These are phyloP conservation scores for Adela reaumurella DNA, from an alignment of 2,888 invertebrate genomes.

Conservation along the genomic window DNA sequence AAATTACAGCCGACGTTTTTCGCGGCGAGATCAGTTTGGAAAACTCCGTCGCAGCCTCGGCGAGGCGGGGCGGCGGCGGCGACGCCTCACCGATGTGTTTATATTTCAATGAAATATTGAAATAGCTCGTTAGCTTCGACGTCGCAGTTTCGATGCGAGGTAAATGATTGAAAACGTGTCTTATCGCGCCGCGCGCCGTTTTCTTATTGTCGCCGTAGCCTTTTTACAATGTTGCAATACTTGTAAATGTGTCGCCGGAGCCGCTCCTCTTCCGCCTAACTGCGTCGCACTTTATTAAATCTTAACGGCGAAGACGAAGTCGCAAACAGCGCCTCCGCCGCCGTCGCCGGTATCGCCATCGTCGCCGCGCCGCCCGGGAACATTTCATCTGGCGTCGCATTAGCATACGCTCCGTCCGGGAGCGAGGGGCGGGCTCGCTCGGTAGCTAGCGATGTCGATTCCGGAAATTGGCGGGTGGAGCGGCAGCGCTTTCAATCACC, in stretches of 20 bases:
- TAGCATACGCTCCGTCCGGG: too few species aligned
- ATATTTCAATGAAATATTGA: conserved; percentile 8
- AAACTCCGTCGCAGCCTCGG: too few species aligned
- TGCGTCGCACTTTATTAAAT: background rate
- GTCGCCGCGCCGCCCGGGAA: too few species aligned
- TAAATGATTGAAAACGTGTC: conserved; percentile 53
- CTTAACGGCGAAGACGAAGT: background rate
- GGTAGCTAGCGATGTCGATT: background rate
- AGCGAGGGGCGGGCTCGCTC: background rate
- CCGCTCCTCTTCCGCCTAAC: background rate
- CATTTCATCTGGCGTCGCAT: too few species aligned
- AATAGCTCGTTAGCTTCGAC: conserved; percentile 6
- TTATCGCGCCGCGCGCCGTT: conserved; percentile 29
- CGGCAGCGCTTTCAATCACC: background rate
- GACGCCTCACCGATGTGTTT: background rate
- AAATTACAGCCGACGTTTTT: too few species aligned
- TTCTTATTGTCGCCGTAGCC: background rate
- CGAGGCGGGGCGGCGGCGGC: background rate
- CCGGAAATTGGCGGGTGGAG: background rate
- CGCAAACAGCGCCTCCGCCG: background rate
- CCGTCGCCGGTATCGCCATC: background rate
- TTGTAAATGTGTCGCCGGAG: background rate
- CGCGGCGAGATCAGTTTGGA: too few species aligned
- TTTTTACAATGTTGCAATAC: conserved; percentile 1
- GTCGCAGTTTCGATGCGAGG: conserved; percentile 25